Evolutionary conservation across 2,113 vertebrate genomes (phyloP).

Genomic region (Nothocercus nigrocapillus): DNA sequence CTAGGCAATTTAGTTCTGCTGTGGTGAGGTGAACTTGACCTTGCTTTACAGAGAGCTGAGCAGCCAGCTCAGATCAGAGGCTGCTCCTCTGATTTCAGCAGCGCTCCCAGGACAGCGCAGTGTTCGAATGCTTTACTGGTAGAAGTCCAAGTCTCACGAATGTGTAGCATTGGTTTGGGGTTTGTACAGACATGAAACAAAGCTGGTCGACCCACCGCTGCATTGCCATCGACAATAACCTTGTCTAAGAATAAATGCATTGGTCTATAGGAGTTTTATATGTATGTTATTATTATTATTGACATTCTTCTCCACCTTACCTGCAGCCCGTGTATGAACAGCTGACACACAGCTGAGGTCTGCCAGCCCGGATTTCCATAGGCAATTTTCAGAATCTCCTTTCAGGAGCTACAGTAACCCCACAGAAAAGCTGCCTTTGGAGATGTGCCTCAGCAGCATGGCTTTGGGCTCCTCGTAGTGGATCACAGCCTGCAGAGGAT

Average conservation of each 20-base stretch:
- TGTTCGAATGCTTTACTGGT: background rate
- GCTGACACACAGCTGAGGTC: background rate
- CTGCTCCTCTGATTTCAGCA: background rate
- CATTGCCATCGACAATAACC: background rate
- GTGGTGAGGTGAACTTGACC: background rate
- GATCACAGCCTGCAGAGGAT: background rate
- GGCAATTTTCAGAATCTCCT: background rate
- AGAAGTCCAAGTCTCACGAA: background rate
- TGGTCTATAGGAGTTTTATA: background rate
- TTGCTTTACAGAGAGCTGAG: background rate
- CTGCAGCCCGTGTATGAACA: background rate
- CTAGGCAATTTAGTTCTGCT: background rate
- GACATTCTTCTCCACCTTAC: background rate
- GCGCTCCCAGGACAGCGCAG: too few species aligned
- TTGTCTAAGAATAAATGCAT: background rate
- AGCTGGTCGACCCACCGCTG: background rate
- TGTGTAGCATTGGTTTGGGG: background rate
- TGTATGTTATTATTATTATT: too few species aligned
- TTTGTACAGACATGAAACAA: background rate
- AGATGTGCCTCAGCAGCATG: background rate
- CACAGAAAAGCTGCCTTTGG: background rate
- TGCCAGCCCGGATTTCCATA: background rate
- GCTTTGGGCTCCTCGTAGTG: background rate
- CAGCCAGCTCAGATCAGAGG: background rate
- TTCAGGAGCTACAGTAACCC: background rate